A percentile compares a stretch with the other conserved stretches of the same genome.
These are phyloP conservation scores for Carassius carassius DNA, from an alignment of 2,113 vertebrate species.

Conservation along the genomic window DNA sequence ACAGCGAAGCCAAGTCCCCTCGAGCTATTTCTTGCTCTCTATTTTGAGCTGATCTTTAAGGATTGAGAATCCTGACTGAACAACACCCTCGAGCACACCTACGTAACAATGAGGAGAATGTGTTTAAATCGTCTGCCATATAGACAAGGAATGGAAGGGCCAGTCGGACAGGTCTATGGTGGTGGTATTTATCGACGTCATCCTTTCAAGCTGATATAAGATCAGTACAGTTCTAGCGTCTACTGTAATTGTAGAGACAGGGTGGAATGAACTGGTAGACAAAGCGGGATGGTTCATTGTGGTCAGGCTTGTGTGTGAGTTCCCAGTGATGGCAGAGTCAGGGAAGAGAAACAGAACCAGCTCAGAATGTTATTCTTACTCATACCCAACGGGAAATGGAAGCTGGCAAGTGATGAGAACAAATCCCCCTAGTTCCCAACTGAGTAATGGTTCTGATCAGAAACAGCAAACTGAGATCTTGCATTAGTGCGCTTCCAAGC, in stretches of 20 bases:
- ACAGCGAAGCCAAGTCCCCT: slow-evolving; percentile 26
- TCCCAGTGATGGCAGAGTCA: slow-evolving; percentile 9
- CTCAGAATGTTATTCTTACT: slow-evolving; percentile 29
- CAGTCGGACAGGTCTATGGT: slow-evolving; percentile 42
- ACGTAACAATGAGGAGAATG: slow-evolving; percentile 39
- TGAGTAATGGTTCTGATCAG: slow-evolving; percentile 37
- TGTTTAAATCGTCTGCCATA: background rate
- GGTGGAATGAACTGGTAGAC: background rate
- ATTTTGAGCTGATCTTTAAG: slow-evolving; percentile 39
- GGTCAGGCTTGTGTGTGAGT: slow-evolving; percentile 21
- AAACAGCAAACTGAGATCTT: background rate
- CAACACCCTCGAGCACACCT: slow-evolving; percentile 36
- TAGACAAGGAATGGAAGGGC: slow-evolving; percentile 10
- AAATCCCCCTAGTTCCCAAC: slow-evolving; percentile 36
- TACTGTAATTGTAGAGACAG: background rate
- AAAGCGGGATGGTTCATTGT: slow-evolving; percentile 12
- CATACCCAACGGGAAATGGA: slow-evolving; percentile 48
- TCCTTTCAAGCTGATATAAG: background rate
- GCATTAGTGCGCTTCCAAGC: background rate
- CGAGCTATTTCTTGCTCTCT: slow-evolving; percentile 12
- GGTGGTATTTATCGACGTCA: background rate
- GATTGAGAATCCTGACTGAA: background rate
- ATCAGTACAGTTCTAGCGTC: background rate
- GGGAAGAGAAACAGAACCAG: background rate
- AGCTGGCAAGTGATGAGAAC: slow-evolving; percentile 38